Percentiles rank a stretch among this genome's conserved stretches.
Conservation (phyloP, 1,140 invertebrate genomes). For the Diabrotica undecimpunctata region DNA sequence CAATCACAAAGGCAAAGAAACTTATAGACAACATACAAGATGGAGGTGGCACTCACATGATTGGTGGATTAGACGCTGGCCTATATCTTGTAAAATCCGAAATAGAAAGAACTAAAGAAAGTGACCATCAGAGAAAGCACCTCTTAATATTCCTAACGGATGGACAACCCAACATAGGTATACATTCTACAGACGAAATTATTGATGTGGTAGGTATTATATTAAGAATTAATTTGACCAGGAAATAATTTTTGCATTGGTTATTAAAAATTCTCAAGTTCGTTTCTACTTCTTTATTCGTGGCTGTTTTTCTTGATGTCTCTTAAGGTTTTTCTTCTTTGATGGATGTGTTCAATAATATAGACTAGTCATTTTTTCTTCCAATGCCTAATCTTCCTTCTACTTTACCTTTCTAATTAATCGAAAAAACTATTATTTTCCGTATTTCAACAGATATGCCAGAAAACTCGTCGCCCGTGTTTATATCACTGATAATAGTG, state of each 20-base stretch:
- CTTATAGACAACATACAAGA: conserved; percentile 54
- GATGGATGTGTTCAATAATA: too few species aligned
- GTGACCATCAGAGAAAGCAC: conserved; percentile 42
- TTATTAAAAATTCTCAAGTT: too few species aligned
- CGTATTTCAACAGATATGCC: too few species aligned
- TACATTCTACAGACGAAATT: conserved; percentile 46
- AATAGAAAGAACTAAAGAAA: conserved; percentile 46
- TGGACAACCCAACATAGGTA: conserved; percentile 63
- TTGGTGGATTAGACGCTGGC: conserved; percentile 55
- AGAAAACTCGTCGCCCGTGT: too few species aligned
- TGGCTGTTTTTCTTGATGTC: too few species aligned
- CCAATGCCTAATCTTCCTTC: too few species aligned
- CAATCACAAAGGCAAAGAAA: conserved; percentile 54
- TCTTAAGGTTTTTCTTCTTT: too few species aligned
- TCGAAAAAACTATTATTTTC: too few species aligned
- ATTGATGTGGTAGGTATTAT: conserved; percentile 29
- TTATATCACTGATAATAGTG: too few species aligned
- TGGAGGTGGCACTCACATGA: conserved; percentile 61
- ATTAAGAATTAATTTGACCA: background rate
- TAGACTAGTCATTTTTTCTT: too few species aligned
- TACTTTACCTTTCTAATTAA: too few species aligned
- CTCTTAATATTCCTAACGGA: conserved; percentile 73
- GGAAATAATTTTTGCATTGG: background rate
- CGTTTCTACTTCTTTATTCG: too few species aligned
- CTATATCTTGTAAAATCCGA: conserved; percentile 40